Base-by-base conservation (phyloP, 2,113 vertebrate genomes). In the Scomber scombrus region DNA sequence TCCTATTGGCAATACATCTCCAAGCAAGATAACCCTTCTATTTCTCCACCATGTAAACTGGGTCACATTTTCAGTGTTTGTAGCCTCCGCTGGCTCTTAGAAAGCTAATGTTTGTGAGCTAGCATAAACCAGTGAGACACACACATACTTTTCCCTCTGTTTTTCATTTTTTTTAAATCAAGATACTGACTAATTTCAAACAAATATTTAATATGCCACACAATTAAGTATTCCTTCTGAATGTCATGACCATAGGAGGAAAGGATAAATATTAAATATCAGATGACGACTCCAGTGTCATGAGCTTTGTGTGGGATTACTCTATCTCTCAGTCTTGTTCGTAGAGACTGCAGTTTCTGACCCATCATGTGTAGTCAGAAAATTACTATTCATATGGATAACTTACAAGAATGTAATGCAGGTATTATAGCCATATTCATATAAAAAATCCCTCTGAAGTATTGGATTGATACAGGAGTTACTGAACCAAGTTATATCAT, bases 351-450 rank as follows among this genome's bases (percentile, higher is more conserved):
- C n/a, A 60, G 19, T 57, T 69, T 80, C 60, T 55, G 71, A 75
- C 46, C 62, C 54, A 58, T 83, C 67, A 84, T 55, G 16, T 60
- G 75, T 19, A n/a, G 54, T 26, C 54, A 52, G 26, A 80, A 76
- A 78, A 62, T 40, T 2, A 31, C 51, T 68, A n/a, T 63, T 34
- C 45, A 71, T 84, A 71, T 86, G 69, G 82, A 81, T 21, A 81
- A 79, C 50, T 84, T 65, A 83, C 79, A 85, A 69, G 78, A 49
- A 52, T 69, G 14, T 61, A 71, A 69, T 82, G 75, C 49, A 52
- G 71, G 47, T 66, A 70, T 72, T 43, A 62, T 3, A 57, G 70
- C 56, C 68, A 62, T 80, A 58, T 81, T 85, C 70, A 85, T 81
- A 60, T 67, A 51, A 52, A 82, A 85, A 54, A 71, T 72, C 49